Evolutionary conservation across 2,888 invertebrate species (phyloP).

Genomic region (Sisyra terminalis): DNA sequence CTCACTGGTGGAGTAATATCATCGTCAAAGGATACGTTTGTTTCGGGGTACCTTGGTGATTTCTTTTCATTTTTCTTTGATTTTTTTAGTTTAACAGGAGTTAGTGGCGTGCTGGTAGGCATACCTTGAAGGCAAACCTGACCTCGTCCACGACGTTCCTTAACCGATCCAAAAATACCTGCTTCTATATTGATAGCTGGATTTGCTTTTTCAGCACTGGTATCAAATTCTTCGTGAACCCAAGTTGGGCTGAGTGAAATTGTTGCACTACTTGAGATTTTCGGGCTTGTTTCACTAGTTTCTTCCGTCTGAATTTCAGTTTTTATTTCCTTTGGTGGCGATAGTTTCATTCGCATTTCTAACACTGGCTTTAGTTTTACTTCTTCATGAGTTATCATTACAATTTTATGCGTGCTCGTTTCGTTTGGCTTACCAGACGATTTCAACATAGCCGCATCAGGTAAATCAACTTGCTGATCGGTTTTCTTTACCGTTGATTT

Average conservation of each 20-base stretch:
- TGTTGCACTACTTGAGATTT: neutral
- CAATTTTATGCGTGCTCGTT: slow-evolving; percentile 29
- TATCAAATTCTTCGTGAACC: neutral
- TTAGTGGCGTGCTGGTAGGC: neutral
- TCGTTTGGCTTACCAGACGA: slow-evolving; percentile 7
- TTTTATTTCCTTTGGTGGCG: slow-evolving; percentile 13
- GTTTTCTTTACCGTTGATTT: too few relatives aligned
- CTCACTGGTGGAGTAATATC: too few relatives aligned
- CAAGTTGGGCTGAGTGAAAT: neutral
- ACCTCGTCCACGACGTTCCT: slow-evolving; percentile 28
- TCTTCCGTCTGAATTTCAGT: slow-evolving; percentile 7
- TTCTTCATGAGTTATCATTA: slow-evolving; percentile 57
- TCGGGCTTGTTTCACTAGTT: slow-evolving; percentile 10
- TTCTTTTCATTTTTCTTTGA: slow-evolving; percentile 2
- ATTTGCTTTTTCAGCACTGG: neutral
- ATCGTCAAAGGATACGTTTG: neutral
- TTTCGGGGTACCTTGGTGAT: neutral
- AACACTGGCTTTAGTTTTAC: slow-evolving; percentile 47
- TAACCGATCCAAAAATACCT: slow-evolving; percentile 45
- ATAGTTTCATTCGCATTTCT: slow-evolving; percentile 44
- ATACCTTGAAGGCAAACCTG: neutral
- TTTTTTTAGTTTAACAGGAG: neutral
- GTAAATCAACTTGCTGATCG: too few relatives aligned
- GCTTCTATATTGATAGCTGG: slow-evolving; percentile 27
- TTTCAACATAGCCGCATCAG: neutral